Base-by-base conservation (phyloP, 2,113 vertebrate species). In the Sterna hirundo region DNA sequence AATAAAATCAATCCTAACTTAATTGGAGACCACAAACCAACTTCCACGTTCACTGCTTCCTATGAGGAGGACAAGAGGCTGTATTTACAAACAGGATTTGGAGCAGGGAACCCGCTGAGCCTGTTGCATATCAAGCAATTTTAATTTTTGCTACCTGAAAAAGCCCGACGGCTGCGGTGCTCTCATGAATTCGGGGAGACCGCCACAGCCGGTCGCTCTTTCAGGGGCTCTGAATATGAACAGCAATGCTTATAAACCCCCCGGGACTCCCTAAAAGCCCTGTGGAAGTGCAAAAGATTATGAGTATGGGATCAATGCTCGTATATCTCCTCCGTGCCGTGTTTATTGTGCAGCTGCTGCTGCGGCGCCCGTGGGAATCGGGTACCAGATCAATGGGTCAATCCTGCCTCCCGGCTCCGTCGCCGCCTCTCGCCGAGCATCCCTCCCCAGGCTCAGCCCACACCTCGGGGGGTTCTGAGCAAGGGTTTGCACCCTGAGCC, bases 1-100 rank as follows among this genome's bases (percentile, higher is more conserved):
- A 98, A 98, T 98, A 97, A 98, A 98, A 99, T 99, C 99, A 99
- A 99, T 99, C 98, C 98, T 99, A 99, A 99, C 99, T 98, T 98
- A 98, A 99, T 99, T 98, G 98, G 97, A 97, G 98, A 96, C 97
- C 98, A 97, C 98, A 98, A 99, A 99, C 98, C 98, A 98, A 98
- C 98, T 99, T 98, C 98, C 97, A 90, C 15, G 10, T 88, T 97
- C 96, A 79, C 96, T 98, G 97, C 96, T 98, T 93, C 90, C 89
- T 95, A 90, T 91, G 69, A 93, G 87, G 86, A 95, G 47, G 93
- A 82, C 18, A 21, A 55, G 92, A 65, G 49, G 70, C 91, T 94
- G 52, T 80, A 69, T 94, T 96, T 92, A 83, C 95, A 93, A 95
- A 79, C 80, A 52, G 94, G 91, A 61, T 95, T 94, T 78, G 84